Base-by-base conservation (phyloP, 2,113 vertebrate genomes). In the Osmerus eperlanus region DNA sequence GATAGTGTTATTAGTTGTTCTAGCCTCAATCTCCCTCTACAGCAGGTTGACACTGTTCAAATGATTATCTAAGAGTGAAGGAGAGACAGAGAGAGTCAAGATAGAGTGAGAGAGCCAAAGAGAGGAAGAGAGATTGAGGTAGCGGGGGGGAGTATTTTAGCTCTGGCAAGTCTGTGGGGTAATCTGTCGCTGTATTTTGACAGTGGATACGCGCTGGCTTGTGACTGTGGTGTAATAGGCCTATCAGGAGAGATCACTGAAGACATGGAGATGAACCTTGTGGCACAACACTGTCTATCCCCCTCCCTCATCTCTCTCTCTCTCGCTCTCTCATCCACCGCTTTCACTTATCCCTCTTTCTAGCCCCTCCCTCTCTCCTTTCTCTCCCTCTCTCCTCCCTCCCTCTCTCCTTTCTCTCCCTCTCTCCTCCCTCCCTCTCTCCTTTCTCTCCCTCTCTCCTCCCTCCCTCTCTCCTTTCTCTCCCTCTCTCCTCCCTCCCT, bases 401-500 rank as follows among this genome's bases (percentile, higher is more conserved):
- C 65, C 25, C 21, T 67, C n/a, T 54, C 52, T 16, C 4, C 55
- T n/a, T 13, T 14, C 21, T 16, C 55, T n/a, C n/a, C 9, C 21
- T 23, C 23, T 23, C 23, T 23, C 23, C n/a, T n/a, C 47, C 55
- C 18, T n/a, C 65, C 25, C 21, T 67, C n/a, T 54, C 52, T 16
- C 4, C 55, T n/a, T 13, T 14, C 21, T 16, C 55, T n/a, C n/a
- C 9, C 21, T 23, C 23, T 23, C 23, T 23, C 23, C n/a, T n/a
- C 47, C 55, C 18, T n/a, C 65, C 53, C 21, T 67, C n/a, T 54
- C 52, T 16, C 4, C n/a, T n/a, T n/a, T 21, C 21, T 55, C 6
- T 23, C 53, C 53, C 53, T 60, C 21, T 70, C 47, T 36, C n/a
- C n/a, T 55, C 23, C 47, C 11, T 73, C 32, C 68, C 16, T 76